Percentiles rank a stretch among this genome's conserved stretches.
These are phyloP conservation scores for Phoxinus phoxinus DNA, from an alignment of 2,113 vertebrate species.

Conservation along the genomic window DNA sequence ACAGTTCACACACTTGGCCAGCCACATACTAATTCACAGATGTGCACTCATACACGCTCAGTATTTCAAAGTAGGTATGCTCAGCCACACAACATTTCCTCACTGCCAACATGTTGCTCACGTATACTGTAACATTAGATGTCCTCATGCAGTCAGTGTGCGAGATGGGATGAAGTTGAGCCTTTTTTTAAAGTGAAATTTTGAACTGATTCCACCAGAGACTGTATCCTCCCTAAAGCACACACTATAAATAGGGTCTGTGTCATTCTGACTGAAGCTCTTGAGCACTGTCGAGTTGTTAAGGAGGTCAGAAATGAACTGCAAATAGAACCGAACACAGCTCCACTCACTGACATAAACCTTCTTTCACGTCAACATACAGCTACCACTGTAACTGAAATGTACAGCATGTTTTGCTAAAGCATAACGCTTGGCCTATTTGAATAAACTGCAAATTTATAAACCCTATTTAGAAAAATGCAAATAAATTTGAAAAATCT, in stretches of 20 bases:
- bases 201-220: conserved; percentile 64
- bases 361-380: conserved; percentile 26
- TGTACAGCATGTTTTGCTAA: background rate
- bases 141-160: background rate
- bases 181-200: conserved; percentile 60
- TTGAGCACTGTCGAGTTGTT: conserved; percentile 66
- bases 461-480: background rate
- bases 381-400: background rate
- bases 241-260: conserved; percentile 72
- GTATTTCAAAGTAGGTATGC: background rate
- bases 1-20: conserved; percentile 36
- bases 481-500: background rate
- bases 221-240: conserved; percentile 70
- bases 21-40: background rate
- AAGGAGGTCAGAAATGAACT: conserved; percentile 68
- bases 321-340: conserved; percentile 69
- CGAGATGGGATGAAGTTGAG: conserved; percentile 32
- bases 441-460: background rate
- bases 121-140: background rate
- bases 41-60: background rate
- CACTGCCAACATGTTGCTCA: background rate
- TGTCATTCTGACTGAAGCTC: conserved; percentile 64
- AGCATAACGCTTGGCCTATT: background rate
- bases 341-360: conserved; percentile 44
- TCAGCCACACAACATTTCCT: background rate